Percentiles rank a stretch among this genome's conserved stretches.
phyloP scores from a whole-genome alignment of 2,797 vertebrate species.

The Megalops cyprinoides region DNA sequence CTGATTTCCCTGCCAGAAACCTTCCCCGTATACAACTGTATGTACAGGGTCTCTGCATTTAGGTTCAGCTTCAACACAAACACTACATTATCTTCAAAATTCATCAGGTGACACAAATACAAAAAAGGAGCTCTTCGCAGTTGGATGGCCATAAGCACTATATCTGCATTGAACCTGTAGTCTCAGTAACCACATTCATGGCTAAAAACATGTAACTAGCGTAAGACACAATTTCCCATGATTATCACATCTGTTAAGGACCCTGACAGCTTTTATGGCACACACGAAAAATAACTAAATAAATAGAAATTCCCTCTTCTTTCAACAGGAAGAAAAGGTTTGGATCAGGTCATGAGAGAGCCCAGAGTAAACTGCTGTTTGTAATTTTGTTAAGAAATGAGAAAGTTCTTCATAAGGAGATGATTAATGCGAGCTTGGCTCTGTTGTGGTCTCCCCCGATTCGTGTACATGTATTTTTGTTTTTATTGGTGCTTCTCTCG shows the following conservation, averaged over 20 bases:
- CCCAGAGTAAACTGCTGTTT: conserved; percentile 47
- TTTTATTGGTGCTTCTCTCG: conserved; percentile 34
- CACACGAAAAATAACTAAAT: neutral
- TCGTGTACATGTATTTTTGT: conserved; percentile 29
- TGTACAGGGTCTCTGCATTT: too few relatives aligned
- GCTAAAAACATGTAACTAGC: too few relatives aligned
- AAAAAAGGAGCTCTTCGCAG: conserved; percentile 1
- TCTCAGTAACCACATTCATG: neutral
- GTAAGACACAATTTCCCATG: too few relatives aligned
- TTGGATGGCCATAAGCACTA: conserved; percentile 10
- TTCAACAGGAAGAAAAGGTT: conserved; percentile 19
- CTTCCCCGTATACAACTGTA: too few relatives aligned
- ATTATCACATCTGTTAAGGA: too few relatives aligned
- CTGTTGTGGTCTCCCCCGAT: conserved; percentile 40
- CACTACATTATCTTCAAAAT: neutral
- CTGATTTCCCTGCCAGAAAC: too few relatives aligned
- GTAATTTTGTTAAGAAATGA: conserved; percentile 44
- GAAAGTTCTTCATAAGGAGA: conserved; percentile 46
- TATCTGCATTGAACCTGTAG: neutral
- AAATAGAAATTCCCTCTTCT: neutral
- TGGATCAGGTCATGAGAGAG: conserved; percentile 26
- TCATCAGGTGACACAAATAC: neutral
- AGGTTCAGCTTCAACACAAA: too few relatives aligned
- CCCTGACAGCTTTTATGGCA: conserved; percentile 10
- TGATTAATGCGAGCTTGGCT: conserved; percentile 42